These are phyloP conservation scores for Andrena haemorrhoa DNA, from an alignment of 2,888 invertebrate genomes.

Conservation along the genomic window DNA sequence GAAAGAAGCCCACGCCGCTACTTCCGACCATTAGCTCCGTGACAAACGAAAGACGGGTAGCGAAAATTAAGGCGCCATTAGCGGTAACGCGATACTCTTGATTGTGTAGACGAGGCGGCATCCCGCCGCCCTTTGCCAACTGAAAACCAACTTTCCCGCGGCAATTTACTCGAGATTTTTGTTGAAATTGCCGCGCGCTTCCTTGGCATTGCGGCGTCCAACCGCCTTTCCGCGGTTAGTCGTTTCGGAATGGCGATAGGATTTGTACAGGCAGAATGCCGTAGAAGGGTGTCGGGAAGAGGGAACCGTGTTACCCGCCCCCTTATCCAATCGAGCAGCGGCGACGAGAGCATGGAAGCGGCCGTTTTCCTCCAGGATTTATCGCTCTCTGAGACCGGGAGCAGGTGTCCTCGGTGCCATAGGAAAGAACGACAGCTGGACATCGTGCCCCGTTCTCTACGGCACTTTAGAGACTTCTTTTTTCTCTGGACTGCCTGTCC, in stretches of 20 bases:
- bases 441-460: slow-evolving; percentile 7
- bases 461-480: slow-evolving; percentile 46
- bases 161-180: not conserved
- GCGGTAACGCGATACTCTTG: slow-evolving; percentile 55
- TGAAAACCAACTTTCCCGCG: not conserved
- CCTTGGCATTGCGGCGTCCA: not conserved
- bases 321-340: not conserved
- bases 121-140: not conserved
- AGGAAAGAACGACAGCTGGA: slow-evolving; percentile 37
- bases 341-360: not conserved
- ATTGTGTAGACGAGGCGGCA: slow-evolving; percentile 19
- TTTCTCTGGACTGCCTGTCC: slow-evolving; percentile 37
- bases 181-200: not conserved
- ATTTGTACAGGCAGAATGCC: not conserved
- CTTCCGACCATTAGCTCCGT: not conserved
- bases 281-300: not conserved
- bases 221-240: not conserved
- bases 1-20: not conserved
- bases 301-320: not conserved
- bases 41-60: not conserved
- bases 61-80: slow-evolving; percentile 47
- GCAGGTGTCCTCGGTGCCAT: slow-evolving; percentile 38
- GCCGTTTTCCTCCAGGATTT: slow-evolving; percentile 35
- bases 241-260: not conserved
- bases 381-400: slow-evolving; percentile 21